Base-by-base conservation (phyloP, 2,888 invertebrate genomes). In the Heteromurus nitidus region DNA sequence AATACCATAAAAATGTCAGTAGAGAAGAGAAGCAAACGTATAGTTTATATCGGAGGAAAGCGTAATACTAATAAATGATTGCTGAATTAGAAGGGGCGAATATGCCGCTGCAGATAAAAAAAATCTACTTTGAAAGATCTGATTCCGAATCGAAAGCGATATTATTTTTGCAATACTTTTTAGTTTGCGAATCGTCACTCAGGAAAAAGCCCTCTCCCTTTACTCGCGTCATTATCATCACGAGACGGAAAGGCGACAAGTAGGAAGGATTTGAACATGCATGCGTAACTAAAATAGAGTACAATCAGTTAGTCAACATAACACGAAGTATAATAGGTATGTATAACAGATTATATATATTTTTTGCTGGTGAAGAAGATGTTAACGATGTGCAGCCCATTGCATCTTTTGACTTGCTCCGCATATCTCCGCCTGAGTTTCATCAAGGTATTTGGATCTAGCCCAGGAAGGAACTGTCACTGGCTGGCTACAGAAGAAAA, bases 121-220 rank as follows among this genome's bases (percentile, higher is more conserved):
- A 5, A 36, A 36, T 13, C 13, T 47, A 47, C 22, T 55, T 55
- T 62, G 18, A n/a, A n/a, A n/a, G n/a, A 55, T 67, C 67, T 80
- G 72, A 60, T 67, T 80, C 67, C 65, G 79, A 80, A 80, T 65
- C 67, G 79, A 80, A 80, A 80, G 79, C 79, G 64, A 80, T 79
- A 79, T 7, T 50, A n/a, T 65, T 72, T 60, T 44, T 47, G 13
- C 42, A 68, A 31, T 30, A 70, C 79, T 80, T 67, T 75, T 53
- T 53, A 72, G 44, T 42, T 26, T 28, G 30, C 64, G 70, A 50
- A 53, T 70, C 77, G 70, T 42, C 53, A 28, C 62, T n/a, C n/a
- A n/a, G n/a, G n/a, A n/a, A n/a, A n/a, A n/a, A n/a, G n/a, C n/a
- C n/a, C n/a, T n/a, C n/a, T n/a, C n/a, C n/a, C 53, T 28, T 55